Evolutionary conservation across 2,113 vertebrate genomes (phyloP), one percentile per base, ranked within the genome.

Genomic region (Piprites chloris): DNA sequence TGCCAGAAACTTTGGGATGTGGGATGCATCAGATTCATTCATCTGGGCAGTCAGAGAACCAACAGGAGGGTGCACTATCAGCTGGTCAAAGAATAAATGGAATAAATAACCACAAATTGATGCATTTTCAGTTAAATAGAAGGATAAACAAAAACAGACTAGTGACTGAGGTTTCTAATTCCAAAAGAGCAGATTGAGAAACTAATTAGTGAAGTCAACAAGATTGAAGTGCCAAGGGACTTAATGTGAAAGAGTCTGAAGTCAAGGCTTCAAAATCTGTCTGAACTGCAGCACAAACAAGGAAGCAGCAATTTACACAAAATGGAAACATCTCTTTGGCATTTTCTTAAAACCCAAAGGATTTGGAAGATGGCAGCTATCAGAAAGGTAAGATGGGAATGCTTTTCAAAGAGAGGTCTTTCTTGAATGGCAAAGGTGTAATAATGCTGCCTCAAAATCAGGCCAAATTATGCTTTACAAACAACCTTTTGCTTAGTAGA

Each of bases 171-270:
- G 41, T 80, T 95, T 71, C 41, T 12, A 23, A 92, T 73, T 88
- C 72, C 63, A 62, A 24, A 93, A 59, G 18, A 89, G 58, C 82
- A 94, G 82, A 46, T 63, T 85, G 74, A 91, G 79, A 77, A 88
- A 49, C 53, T 92, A 94, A 97, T 97, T 92, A 93, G 53, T 41
- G 55, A 35, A 91, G 55, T 65, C 85, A 82, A 71, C 5, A 58
- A 66, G 67, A 74, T 4, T 56, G 68, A 83, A 62, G 50, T 83
- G 67, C 75, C 67, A 21, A 49, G 79, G 68, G 80, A 80, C 9
- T 66, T 58, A 84, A 59, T 41, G 75, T 27, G 63, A 69, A 80
- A 68, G 59, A 87, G 56, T 74, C 46, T 80, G 58, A 77, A 93
- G 41, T 68, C 53, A 85, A 77, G 41, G 50, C 79, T 80, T 90